These are phyloP conservation scores for Augochlorella aurata DNA, from an alignment of 2,888 invertebrate genomes.

Conservation along the genomic window DNA sequence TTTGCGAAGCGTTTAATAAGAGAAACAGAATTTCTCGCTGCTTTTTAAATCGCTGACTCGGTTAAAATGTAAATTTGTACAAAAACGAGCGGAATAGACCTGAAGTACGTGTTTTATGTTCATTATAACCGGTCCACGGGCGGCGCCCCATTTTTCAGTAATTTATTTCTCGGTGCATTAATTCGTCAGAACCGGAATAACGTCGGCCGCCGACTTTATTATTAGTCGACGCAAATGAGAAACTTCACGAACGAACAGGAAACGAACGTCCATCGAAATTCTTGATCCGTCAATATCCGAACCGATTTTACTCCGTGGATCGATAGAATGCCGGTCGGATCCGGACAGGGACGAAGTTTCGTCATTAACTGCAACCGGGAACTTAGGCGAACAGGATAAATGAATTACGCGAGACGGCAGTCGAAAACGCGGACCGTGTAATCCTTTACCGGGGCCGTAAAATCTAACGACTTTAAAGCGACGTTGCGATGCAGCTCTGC, in stretches of 20 bases:
- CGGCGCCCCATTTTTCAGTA: neutral
- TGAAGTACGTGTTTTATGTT: neutral
- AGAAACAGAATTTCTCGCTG: neutral
- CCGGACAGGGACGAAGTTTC: neutral
- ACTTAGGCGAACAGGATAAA: conserved; percentile 3
- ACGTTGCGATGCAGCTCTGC: neutral
- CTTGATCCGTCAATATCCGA: neutral
- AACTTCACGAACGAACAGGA: too few relatives aligned
- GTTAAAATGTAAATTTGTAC: neutral
- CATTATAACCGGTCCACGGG: neutral
- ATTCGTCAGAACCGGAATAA: too few relatives aligned
- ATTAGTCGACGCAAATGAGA: too few relatives aligned
- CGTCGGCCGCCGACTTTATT: too few relatives aligned
- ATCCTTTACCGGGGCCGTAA: neutral
- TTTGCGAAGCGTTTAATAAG: neutral
- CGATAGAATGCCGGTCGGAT: neutral
- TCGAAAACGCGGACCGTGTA: neutral
- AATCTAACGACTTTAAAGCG: neutral
- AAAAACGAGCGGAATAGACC: neutral
- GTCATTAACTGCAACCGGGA: neutral
- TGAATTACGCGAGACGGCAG: conserved; percentile 1
- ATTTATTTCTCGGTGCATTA: neutral
- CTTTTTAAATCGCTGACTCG: neutral
- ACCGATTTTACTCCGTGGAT: neutral
- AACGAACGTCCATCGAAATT: too few relatives aligned